Percentiles rank a stretch among this genome's conserved stretches.
These are phyloP conservation scores for Ormyrus nitidulus DNA, from an alignment of 2,888 invertebrate species.

Conservation along the genomic window DNA sequence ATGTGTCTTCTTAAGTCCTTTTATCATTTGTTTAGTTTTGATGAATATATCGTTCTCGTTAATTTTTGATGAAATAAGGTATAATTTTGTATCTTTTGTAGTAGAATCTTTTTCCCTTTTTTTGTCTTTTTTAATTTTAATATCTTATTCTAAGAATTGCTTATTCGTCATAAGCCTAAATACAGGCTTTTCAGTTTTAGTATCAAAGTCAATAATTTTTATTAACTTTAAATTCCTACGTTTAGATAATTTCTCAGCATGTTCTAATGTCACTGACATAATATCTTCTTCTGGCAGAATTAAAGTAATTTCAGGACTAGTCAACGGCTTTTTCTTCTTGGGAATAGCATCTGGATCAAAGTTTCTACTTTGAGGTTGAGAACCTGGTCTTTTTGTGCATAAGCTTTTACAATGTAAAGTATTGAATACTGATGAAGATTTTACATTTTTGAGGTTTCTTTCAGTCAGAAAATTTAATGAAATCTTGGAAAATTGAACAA, in stretches of 20 bases:
- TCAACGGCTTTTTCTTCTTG: slow-evolving; percentile 62
- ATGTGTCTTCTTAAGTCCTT: slow-evolving; percentile 68
- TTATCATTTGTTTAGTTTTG: slow-evolving; percentile 70
- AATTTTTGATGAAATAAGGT: slow-evolving; percentile 69
- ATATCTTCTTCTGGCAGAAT: slow-evolving; percentile 79
- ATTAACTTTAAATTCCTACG: slow-evolving; percentile 83
- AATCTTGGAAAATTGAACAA: slow-evolving; percentile 8
- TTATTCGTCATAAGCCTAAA: slow-evolving; percentile 82
- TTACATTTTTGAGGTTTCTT: slow-evolving; percentile 5
- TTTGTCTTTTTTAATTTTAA: slow-evolving; percentile 58
- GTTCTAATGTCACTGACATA: slow-evolving; percentile 80
- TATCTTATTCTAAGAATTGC: slow-evolving; percentile 79
- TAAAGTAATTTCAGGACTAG: slow-evolving; percentile 79
- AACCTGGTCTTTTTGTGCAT: background rate
- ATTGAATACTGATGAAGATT: background rate
- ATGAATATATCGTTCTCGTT: slow-evolving; percentile 69
- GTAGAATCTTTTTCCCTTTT: slow-evolving; percentile 35
- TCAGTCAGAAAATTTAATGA: slow-evolving; percentile 25
- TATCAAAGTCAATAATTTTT: slow-evolving; percentile 82
- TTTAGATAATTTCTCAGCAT: slow-evolving; percentile 83
- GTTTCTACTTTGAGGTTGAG: no score
- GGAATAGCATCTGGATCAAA: no score
- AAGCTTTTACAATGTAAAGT: background rate
- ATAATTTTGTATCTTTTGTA: slow-evolving; percentile 66
- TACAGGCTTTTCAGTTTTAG: slow-evolving; percentile 82